Percentiles rank a stretch among this genome's conserved stretches.
These are phyloP conservation scores for Sarotherodon lohbergeri DNA, from an alignment of 2,113 vertebrate species.

Conservation along the genomic window DNA sequence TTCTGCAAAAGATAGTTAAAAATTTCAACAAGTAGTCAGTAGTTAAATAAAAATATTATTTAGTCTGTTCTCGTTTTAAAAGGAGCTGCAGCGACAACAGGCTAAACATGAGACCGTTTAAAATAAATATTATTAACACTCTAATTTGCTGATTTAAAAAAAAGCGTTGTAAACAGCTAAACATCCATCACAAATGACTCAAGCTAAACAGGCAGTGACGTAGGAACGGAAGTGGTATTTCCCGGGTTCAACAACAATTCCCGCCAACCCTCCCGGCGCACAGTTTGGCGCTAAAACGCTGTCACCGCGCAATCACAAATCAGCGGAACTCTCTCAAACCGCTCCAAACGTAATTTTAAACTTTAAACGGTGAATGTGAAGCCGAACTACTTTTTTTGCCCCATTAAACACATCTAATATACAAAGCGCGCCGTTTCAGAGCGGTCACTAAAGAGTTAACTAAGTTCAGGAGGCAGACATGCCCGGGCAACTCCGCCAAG, in stretches of 20 bases:
- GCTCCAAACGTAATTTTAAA: background rate
- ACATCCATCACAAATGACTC: background rate
- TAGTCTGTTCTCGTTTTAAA: background rate
- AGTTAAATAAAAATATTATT: background rate
- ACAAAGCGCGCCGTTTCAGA: background rate
- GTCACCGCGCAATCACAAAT: background rate
- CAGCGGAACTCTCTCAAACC: background rate
- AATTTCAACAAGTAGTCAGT: background rate
- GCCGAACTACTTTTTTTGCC: no score
- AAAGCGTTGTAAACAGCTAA: background rate
- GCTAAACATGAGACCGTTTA: background rate
- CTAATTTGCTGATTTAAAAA: background rate
- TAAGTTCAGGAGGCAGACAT: background rate
- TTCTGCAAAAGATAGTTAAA: background rate
- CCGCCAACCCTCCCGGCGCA: conserved; percentile 45
- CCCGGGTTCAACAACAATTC: conserved; percentile 55
- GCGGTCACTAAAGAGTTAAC: background rate
- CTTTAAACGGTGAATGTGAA: background rate
- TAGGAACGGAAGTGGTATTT: conserved; percentile 34
- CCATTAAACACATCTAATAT: background rate
- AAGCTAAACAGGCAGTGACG: background rate
- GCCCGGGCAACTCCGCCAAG: conserved; percentile 46
- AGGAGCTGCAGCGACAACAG: background rate
- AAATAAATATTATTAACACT: background rate
- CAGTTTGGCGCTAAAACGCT: conserved; percentile 60